Evolutionary conservation across 2,113 vertebrate genomes (phyloP), one percentile per base, ranked within the genome.

Genomic region (Corvus cornix): DNA sequence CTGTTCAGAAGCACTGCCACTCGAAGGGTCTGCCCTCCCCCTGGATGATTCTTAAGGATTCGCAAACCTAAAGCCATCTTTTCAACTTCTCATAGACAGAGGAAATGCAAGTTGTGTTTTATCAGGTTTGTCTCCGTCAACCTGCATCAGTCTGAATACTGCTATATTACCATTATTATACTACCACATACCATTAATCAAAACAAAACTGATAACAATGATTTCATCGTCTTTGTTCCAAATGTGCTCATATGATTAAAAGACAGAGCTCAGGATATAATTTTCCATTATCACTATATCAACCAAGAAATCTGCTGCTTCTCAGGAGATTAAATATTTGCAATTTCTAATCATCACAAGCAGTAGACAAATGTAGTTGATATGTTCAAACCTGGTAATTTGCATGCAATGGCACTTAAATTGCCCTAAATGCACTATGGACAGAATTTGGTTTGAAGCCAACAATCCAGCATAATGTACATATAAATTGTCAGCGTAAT

Each of bases 301-400:
- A 90, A 55, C 10, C 16, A 19, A 56, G 33, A 93, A 74, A 87
- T 48, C 22, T 63, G 11, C 9, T 81, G 14, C 31, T 88, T 90
- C 86, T 81, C 78, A 72, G 49, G 23, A 78, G 26, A 81, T 33
- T 63, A 89, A 84, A 78, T 86, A 77, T 84, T 78, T 87, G 24
- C 30, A 60, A 31, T 82, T 84, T 92, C 9, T 37, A 60, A 95
- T 69, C 27, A 68, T 63, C 39, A 68, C 21, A 22, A 92, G 18
- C 11, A 56, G 31, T 9, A 60, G 58, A 78, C 7, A n/a, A 28
- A 37, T 33, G 44, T 19, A 24, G 13, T 7, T 87, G 49, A 37
- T 56, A 9, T 35, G 18, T 60, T 75, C 53, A 84, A 89, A 93
- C 27, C 52, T 84, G 31, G 62, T 41, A 89, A 89, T 81, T 72